phyloP scores from a whole-genome alignment of 2,797 vertebrate genomes.

The Hippocampus kuda region DNA sequence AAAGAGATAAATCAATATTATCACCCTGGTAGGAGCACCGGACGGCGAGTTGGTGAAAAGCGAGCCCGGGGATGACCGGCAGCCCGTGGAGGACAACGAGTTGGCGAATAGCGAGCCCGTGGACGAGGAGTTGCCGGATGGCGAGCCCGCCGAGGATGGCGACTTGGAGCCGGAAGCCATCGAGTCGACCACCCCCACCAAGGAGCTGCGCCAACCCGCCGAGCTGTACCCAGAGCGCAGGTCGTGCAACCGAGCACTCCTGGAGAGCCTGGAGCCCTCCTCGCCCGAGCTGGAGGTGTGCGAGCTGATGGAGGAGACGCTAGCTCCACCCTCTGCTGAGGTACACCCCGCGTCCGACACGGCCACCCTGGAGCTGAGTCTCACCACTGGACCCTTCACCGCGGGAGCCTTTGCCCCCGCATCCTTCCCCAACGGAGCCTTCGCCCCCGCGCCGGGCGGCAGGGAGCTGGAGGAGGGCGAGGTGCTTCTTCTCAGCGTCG shows the following conservation, averaged over 20 bases:
- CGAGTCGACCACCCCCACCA: conserved; percentile 75
- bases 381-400: conserved; percentile 39
- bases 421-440: conserved; percentile 26
- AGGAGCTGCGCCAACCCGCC: conserved; percentile 77
- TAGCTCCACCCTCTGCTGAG: conserved; percentile 27
- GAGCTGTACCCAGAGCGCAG: conserved; percentile 71
- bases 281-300: conserved; percentile 68
- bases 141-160: conserved; percentile 31
- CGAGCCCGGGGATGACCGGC: background rate
- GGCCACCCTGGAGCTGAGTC: conserved; percentile 49
- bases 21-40: background rate
- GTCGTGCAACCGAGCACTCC: conserved; percentile 78
- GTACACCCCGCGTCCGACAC: conserved; percentile 45
- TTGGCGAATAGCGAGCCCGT: background rate
- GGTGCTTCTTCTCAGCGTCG: conserved; percentile 83
- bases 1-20: no score
- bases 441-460: conserved; percentile 59
- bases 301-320: conserved; percentile 72
- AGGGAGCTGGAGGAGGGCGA: conserved; percentile 82
- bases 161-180: conserved; percentile 41
- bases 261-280: conserved; percentile 73
- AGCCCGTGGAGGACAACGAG: background rate
- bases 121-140: background rate
- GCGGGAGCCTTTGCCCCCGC: conserved; percentile 33
- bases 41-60: background rate